These are phyloP conservation scores for Potorous gilbertii DNA, from an alignment of 2,797 vertebrate species.

Conservation along the genomic window DNA sequence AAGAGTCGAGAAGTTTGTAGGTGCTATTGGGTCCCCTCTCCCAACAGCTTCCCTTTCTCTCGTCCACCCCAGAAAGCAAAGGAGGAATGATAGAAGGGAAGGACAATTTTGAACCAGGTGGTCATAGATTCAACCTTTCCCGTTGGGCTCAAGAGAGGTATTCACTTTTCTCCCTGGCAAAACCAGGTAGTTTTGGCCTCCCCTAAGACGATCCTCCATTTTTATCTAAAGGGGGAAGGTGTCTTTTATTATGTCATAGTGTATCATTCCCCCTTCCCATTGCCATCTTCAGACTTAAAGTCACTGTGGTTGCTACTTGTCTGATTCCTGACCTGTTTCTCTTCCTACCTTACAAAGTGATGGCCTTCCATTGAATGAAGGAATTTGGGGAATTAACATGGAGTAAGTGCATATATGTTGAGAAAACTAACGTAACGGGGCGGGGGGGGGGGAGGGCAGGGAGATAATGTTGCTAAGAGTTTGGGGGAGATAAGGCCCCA, in stretches of 20 bases:
- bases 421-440: background rate
- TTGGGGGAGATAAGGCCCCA: background rate
- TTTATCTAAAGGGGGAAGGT: background rate
- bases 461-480: background rate
- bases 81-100: background rate
- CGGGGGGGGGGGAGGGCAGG: background rate
- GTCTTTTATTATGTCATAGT: background rate
- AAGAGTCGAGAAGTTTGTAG: background rate
- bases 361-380: background rate
- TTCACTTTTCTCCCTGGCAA: background rate
- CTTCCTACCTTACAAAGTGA: background rate
- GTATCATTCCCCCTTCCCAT: background rate
- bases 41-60: background rate
- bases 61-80: background rate
- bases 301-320: background rate
- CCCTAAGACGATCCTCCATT: background rate
- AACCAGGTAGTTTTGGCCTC: background rate
- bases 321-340: background rate
- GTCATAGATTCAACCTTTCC: background rate
- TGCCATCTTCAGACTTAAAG: background rate
- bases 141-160: background rate
- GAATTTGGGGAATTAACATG: background rate
- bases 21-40: background rate
- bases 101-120: background rate
- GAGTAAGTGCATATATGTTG: background rate